phyloP scores from a whole-genome alignment of 2,888 invertebrate genomes.

The Hanleya hanleyi region DNA sequence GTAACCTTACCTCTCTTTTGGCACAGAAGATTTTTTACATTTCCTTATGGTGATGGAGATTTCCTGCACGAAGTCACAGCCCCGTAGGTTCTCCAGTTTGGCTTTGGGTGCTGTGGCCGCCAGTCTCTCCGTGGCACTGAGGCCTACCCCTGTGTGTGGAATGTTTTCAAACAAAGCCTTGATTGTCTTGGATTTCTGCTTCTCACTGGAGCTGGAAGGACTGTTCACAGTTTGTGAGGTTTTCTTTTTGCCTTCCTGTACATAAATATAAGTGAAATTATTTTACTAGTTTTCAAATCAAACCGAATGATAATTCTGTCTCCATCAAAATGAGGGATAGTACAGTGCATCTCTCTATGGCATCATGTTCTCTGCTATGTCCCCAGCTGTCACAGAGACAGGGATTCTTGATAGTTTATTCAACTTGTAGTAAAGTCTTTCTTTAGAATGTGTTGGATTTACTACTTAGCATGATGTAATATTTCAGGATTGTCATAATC shows the following conservation, averaged over 20 bases:
- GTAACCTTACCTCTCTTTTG: slow-evolving; percentile 79
- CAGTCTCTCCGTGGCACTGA: slow-evolving; percentile 43
- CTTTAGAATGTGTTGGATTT: no score
- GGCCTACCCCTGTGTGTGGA: slow-evolving; percentile 26
- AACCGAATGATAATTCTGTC: no score
- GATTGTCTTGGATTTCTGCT: slow-evolving; percentile 58
- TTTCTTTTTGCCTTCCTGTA: slow-evolving; percentile 52
- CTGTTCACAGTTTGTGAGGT: neutral
- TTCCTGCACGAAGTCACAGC: slow-evolving; percentile 95
- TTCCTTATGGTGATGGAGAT: slow-evolving; percentile 90
- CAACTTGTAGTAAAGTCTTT: no score
- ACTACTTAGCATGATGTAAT: no score
- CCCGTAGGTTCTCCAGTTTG: slow-evolving; percentile 74
- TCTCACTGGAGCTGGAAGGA: slow-evolving; percentile 32
- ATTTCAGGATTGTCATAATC: no score
- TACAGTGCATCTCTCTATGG: no score
- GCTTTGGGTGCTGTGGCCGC: slow-evolving; percentile 36
- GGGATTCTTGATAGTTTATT: no score
- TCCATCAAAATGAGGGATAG: no score
- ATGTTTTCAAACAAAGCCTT: slow-evolving; percentile 62
- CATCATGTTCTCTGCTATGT: no score
- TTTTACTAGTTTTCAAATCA: no score
- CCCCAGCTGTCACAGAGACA: no score
- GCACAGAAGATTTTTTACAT: slow-evolving; percentile 81
- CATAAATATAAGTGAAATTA: slow-evolving; percentile 16